Base-by-base conservation (phyloP, 2,113 vertebrate species). In the Actenoides hombroni region DNA sequence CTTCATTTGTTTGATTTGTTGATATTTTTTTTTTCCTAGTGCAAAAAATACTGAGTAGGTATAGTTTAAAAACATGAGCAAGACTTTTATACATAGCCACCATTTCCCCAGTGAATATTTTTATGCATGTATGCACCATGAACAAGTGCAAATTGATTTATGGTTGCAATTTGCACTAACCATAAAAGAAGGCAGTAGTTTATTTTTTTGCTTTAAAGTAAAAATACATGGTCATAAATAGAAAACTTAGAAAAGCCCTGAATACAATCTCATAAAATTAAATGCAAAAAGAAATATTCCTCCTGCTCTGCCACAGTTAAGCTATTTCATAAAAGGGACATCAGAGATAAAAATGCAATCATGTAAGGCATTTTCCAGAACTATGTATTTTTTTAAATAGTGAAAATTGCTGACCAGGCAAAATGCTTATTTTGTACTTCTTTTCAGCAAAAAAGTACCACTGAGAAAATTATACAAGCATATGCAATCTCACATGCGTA, bases 291-390 rank as follows among this genome's bases (percentile, higher is more conserved):
- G 8, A 77, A 90, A 54, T 70, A 57, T 61, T 61, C 18, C 19
- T 3, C 4, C 6, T 2, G 3, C 7, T 2, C 1, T 3, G 0
- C 9, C 33, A 10, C 20, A 46, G 5, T 57, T 89, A 81, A 59
- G 28, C 15, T 68, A 40, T 88, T 89, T 70, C 31, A 75, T 69
- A 65, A 37, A 83, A 76, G 2, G 1, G 9, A 76, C 21, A 68
- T 12, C 9, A 0, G 0, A 79, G 28, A 60, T 67, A 88, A 92
- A 84, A 91, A 46, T 39, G 39, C 1, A 16, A 63, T 4, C 5
- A 70, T 46, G 19, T 37, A 65, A 69, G 25, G 8, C 31, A 71
- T 75, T 94, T 92, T 86, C 3, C 1, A 84, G n/a, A 88, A 29
- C 18, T 24, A 20, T 8, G 8, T 46, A 25, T 78, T 67, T 86